These are phyloP conservation scores for Rhinoraja longicauda DNA, from an alignment of 2,797 vertebrate genomes.

Conservation along the genomic window DNA sequence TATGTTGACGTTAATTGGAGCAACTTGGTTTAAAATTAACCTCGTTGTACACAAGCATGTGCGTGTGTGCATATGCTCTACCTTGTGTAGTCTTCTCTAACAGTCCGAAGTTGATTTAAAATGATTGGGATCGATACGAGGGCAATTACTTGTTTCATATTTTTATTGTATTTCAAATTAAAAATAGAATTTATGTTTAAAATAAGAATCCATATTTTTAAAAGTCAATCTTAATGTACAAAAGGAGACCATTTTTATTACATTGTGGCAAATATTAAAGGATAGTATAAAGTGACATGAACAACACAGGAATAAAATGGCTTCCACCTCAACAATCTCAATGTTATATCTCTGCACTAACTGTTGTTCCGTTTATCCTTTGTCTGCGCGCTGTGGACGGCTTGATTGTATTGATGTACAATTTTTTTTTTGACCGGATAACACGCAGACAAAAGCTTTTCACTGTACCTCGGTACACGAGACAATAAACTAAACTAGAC, in stretches of 20 bases:
- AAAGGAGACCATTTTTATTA: not conserved
- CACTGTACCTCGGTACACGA: too few relatives aligned
- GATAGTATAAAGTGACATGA: not conserved
- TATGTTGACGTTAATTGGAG: not conserved
- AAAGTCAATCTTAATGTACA: not conserved
- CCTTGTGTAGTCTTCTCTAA: not conserved
- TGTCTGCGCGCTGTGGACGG: too few relatives aligned
- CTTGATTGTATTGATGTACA: too few relatives aligned
- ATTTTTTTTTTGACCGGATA: too few relatives aligned
- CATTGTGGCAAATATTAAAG: not conserved
- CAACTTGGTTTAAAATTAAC: slow-evolving; percentile 26
- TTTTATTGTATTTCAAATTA: slow-evolving; percentile 7
- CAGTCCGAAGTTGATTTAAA: slow-evolving; percentile 3
- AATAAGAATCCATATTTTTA: not conserved
- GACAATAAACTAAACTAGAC: too few relatives aligned
- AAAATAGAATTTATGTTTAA: not conserved
- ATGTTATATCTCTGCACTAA: too few relatives aligned
- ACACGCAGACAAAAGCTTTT: too few relatives aligned
- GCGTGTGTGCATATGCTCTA: not conserved
- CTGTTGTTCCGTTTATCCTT: too few relatives aligned
- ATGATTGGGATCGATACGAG: slow-evolving; percentile 17
- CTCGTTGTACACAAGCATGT: not conserved
- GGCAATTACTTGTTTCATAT: slow-evolving; percentile 12
- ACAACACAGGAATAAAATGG: slow-evolving; percentile 22
- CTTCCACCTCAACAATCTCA: not conserved